phyloP scores from a whole-genome alignment of 2,113 vertebrate genomes.

The Mastomys coucha region DNA sequence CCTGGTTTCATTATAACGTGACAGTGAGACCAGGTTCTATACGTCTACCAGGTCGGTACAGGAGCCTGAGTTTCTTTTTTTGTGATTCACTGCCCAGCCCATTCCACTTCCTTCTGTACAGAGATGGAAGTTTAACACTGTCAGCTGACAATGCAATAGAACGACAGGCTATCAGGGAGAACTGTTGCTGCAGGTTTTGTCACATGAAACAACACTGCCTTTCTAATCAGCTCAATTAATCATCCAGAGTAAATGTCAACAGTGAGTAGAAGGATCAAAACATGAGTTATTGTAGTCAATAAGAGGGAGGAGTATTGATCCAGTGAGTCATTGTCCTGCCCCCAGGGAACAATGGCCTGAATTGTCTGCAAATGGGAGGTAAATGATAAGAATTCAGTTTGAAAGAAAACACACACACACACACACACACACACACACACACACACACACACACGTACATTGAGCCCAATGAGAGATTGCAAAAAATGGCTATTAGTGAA shows the following conservation, averaged over 20 bases:
- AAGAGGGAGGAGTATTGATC: conserved; percentile 1
- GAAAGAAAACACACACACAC: not conserved
- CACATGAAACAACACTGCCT: conserved; percentile 25
- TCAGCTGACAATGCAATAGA: not conserved
- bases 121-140: not conserved
- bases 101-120: not conserved
- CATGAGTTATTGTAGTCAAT: conserved; percentile 25
- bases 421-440: not conserved
- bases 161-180: not conserved
- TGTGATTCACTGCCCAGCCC: not conserved
- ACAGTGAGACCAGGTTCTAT: not conserved
- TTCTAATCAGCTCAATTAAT: conserved; percentile 31
- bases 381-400: not conserved
- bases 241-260: conserved; percentile 46
- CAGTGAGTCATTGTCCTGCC: conserved; percentile 1
- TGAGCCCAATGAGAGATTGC: not conserved
- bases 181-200: conserved; percentile 26
- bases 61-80: not conserved
- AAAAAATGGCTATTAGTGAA: not conserved
- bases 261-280: not conserved
- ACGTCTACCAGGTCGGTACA: not conserved
- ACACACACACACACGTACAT: too few species aligned
- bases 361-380: conserved; percentile 39
- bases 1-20: not conserved
- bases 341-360: conserved; percentile 26